Evolutionary conservation across 2,113 vertebrate species (phyloP).

Genomic region (Pristiophorus japonicus): DNA sequence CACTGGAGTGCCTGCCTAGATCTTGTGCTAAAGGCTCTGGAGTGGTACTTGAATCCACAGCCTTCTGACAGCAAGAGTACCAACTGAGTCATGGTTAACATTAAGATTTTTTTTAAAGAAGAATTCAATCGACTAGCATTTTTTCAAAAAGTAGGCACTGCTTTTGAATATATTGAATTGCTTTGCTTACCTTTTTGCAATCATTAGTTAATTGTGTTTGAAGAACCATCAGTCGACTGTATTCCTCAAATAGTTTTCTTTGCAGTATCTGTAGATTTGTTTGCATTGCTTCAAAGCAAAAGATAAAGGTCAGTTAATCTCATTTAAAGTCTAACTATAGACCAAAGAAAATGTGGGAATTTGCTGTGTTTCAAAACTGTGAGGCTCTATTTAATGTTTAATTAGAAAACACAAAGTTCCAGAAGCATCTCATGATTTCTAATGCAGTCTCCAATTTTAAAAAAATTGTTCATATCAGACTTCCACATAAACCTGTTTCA

Average conservation of each 20-base stretch:
- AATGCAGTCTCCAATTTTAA: neutral
- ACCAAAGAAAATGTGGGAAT: neutral
- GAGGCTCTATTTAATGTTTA: neutral
- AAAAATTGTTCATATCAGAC: neutral
- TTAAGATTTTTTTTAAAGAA: neutral
- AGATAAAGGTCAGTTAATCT: slow-evolving; percentile 4
- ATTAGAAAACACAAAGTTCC: neutral
- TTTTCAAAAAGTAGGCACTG: neutral
- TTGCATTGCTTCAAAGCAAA: slow-evolving; percentile 55
- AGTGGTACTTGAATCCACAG: neutral
- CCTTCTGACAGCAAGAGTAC: neutral
- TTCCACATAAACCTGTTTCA: neutral
- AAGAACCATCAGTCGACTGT: slow-evolving; percentile 58
- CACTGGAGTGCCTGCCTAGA: neutral
- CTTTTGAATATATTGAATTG: neutral
- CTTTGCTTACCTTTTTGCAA: slow-evolving; percentile 54
- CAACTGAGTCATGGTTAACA: neutral
- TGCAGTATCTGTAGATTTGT: slow-evolving; percentile 62
- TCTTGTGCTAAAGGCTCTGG: neutral
- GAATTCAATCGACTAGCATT: neutral
- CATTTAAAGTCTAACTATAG: neutral
- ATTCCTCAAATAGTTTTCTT: slow-evolving; percentile 62
- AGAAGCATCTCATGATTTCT: neutral
- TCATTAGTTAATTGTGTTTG: slow-evolving; percentile 56
- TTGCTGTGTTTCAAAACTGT: neutral